These are phyloP conservation scores for Ichneumoninae sp. DNA, from an alignment of 2,888 invertebrate genomes.

Conservation along the genomic window DNA sequence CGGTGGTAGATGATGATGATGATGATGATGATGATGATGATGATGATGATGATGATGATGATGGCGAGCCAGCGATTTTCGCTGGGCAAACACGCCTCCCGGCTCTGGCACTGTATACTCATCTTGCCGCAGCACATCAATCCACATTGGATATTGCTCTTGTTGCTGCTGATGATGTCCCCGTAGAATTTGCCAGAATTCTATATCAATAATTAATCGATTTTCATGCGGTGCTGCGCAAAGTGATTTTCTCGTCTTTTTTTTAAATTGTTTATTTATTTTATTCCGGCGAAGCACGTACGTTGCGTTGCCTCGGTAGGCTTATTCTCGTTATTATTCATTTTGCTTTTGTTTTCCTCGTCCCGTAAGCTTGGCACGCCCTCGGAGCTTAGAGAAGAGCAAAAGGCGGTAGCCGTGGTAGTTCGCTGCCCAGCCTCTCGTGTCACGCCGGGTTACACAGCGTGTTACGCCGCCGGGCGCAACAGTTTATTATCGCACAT, in stretches of 20 bases:
- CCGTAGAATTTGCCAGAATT: conserved; percentile 25
- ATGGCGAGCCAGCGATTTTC: conserved; percentile 74
- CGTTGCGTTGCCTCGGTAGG: neutral
- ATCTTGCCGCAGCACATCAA: conserved; percentile 61
- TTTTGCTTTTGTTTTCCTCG: conserved; percentile 44
- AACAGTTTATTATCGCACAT: conserved; percentile 73
- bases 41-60: conserved; percentile 55
- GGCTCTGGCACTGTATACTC: conserved; percentile 54
- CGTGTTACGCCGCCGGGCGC: conserved; percentile 71
- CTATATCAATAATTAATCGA: conserved; percentile 36
- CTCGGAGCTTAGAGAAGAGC: conserved; percentile 51
- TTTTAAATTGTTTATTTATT: neutral
- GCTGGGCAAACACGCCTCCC: conserved; percentile 67
- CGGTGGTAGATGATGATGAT: conserved; percentile 57
- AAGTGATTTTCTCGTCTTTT: neutral
- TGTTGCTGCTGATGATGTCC: conserved; percentile 26
- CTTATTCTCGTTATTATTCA: conserved; percentile 52
- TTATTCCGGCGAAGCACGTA: neutral
- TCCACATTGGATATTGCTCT: conserved; percentile 52
- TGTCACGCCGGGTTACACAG: conserved; percentile 70
- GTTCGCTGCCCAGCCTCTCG: conserved; percentile 52
- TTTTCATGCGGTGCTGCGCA: conserved; percentile 18
- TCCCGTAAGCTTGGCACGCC: conserved; percentile 66
- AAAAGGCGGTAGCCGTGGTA: conserved; percentile 48
- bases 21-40: conserved; percentile 61